These are phyloP conservation scores for Antheraea pernyi DNA, from an alignment of 1,140 invertebrate genomes.

Conservation along the genomic window DNA sequence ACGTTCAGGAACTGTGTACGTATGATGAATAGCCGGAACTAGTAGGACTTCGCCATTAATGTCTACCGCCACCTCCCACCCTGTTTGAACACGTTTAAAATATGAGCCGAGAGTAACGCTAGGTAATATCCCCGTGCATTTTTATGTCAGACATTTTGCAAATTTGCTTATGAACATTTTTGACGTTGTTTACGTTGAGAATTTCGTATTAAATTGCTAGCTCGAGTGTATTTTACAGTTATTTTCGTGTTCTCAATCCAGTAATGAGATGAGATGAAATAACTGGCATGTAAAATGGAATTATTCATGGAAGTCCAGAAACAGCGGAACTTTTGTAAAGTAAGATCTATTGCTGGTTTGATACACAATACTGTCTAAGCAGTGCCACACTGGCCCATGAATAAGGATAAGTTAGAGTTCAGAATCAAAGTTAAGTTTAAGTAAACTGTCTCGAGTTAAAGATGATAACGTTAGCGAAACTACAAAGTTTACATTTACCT, in stretches of 20 bases:
- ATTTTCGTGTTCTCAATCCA: background rate
- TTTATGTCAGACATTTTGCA: conserved; percentile 20
- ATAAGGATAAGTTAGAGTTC: background rate
- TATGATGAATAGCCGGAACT: conserved; percentile 62
- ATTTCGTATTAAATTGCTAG: background rate
- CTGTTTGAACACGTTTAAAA: conserved; percentile 24
- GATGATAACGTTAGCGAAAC: conserved; percentile 1
- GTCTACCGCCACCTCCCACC: conserved; percentile 22
- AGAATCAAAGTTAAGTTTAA: conserved; percentile 7
- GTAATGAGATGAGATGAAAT: background rate
- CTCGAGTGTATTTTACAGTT: background rate
- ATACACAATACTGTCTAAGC: background rate
- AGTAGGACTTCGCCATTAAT: conserved; percentile 29
- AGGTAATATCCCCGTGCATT: conserved; percentile 10
- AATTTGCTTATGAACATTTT: conserved; percentile 17
- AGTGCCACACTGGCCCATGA: background rate
- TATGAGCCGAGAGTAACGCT: conserved; percentile 13
- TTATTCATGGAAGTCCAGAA: background rate
- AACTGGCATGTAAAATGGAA: background rate
- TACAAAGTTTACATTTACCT: background rate
- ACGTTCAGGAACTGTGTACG: conserved; percentile 45
- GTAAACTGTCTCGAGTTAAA: conserved; percentile 1
- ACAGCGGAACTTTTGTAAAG: background rate
- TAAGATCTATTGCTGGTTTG: too few species aligned
- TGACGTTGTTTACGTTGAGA: conserved; percentile 11